These are phyloP conservation scores for Hycleus cichorii DNA, from an alignment of 1,140 invertebrate species.

Conservation along the genomic window DNA sequence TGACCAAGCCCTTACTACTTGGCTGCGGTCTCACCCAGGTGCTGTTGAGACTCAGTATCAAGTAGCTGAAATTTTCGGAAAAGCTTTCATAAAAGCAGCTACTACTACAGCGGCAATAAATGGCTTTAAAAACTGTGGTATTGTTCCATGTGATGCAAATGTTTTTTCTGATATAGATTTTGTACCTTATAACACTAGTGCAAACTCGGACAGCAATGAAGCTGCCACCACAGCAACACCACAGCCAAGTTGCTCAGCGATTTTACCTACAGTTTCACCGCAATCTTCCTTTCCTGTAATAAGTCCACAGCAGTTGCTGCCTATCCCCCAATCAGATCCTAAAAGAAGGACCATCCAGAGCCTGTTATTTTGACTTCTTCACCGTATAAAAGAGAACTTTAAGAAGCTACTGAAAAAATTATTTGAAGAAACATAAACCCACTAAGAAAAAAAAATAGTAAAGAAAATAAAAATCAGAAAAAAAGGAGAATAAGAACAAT, in stretches of 20 bases:
- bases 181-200: constrained; percentile 27
- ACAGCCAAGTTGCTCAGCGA: background rate
- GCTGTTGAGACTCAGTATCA: constrained; percentile 17
- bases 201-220: background rate
- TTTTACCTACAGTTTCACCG: background rate
- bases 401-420: constrained; percentile 1
- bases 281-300: background rate
- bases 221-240: background rate
- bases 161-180: constrained; percentile 39
- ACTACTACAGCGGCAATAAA: constrained; percentile 37
- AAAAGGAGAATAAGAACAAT: too few species aligned
- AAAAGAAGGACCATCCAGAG: background rate
- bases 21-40: too few species aligned
- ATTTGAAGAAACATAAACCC: background rate
- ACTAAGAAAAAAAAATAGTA: background rate
- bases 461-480: background rate
- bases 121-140: constrained; percentile 37
- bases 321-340: background rate
- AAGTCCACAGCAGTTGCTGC: background rate
- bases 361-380: constrained; percentile 32
- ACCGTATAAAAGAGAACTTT: constrained; percentile 30
- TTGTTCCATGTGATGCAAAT: constrained; percentile 37
- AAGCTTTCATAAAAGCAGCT: constrained; percentile 35
- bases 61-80: constrained; percentile 33
- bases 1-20: too few species aligned